Evolutionary conservation across 2,888 invertebrate species (phyloP), one percentile per base, ranked within the genome.

Genomic region (Junonia oenone): DNA sequence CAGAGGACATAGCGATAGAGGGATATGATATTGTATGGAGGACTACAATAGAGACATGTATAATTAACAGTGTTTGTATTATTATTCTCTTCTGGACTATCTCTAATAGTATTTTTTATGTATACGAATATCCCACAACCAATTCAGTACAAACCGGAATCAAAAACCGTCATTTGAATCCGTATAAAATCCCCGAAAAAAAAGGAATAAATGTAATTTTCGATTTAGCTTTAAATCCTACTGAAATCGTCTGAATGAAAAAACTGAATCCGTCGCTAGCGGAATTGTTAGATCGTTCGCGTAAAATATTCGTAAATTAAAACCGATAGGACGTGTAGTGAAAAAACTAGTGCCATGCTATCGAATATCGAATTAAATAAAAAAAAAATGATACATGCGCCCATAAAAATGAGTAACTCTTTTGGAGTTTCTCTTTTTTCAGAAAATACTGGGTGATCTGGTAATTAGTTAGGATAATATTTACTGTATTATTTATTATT

Each of bases 261-360:
- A n/a, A n/a, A n/a, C n/a, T n/a, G n/a, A n/a, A n/a, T n/a, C 46
- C 50, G 14, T 52, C 46, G 53, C 33, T 55, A 48, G 50, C 55
- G 37, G 52, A 50, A 56, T 56, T 63, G 45, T 52, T 53, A 54
- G 56, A 55, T 46, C 54, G 47, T 59, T 53, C 40, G 50, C 47
- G 27, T 49, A 54, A 50, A 55, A 59, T 63, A 59, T 62, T 56
- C 55, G 55, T 58, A 56, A 59, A 62, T 62, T 55, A 50, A 49
- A 62, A 62, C 57, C 49, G 48, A 56, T 50, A 37, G 51, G 45
- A 45, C 49, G 45, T 35, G 35, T 43, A 35, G 45, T 48, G 45
- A 55, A 15, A 55, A 52, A 50, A 37, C 49, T n/a, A n/a, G n/a
- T n/a, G 40, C 31, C 22, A 35, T 26, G 45, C 13, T 17, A 26